These are phyloP conservation scores for Anoura caudifer DNA, from an alignment of 2,113 vertebrate species.

Conservation along the genomic window DNA sequence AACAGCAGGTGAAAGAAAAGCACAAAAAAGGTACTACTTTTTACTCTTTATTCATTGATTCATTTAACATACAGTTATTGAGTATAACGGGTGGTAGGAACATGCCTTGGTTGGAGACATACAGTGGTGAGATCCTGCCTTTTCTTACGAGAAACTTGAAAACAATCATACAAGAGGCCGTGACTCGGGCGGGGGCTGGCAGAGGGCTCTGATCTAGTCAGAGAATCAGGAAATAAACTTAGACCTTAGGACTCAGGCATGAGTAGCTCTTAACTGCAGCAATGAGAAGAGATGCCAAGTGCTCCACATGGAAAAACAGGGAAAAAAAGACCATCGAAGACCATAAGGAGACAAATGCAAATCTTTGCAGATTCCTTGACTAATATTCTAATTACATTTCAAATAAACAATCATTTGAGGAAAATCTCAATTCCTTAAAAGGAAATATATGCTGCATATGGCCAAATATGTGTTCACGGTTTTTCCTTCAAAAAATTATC, in stretches of 20 bases:
- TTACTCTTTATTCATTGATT: slow-evolving; percentile 33
- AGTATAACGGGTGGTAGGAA: background rate
- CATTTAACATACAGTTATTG: background rate
- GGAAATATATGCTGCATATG: background rate
- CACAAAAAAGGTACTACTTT: background rate
- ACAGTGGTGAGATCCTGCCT: background rate
- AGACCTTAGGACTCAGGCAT: background rate
- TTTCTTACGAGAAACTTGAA: background rate
- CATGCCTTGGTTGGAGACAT: background rate
- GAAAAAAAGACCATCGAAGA: background rate
- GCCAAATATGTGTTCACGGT: background rate
- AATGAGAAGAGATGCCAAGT: background rate
- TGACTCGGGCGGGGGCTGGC: background rate
- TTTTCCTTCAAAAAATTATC: background rate
- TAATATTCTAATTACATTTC: background rate
- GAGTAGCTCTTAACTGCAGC: background rate
- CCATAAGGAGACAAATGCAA: slow-evolving; percentile 1
- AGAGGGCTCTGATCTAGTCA: background rate
- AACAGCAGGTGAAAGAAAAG: background rate
- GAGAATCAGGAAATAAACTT: slow-evolving; percentile 9
- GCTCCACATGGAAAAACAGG: background rate
- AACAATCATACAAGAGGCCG: background rate
- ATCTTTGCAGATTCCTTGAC: background rate
- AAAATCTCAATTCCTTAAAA: background rate
- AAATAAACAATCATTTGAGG: slow-evolving; percentile 4